Conservation (phyloP, 2,113 vertebrate species). For the Tenebrosternarchus preto region DNA sequence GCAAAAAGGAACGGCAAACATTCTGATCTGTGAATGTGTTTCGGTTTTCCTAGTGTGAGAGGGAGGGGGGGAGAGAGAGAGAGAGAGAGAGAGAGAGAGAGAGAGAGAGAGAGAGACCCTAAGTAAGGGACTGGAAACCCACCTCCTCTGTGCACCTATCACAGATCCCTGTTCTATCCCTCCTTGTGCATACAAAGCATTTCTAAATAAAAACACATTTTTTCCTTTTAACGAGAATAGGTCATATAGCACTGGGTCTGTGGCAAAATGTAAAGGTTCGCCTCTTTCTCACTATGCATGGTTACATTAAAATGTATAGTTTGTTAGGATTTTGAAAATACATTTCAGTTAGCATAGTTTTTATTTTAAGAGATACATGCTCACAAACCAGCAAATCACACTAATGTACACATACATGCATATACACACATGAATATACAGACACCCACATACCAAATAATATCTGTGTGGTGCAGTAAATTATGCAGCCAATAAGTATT, state of each 20-base stretch:
- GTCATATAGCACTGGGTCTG: background rate
- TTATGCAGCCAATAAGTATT: too few relatives aligned
- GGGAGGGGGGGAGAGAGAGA: constrained; percentile 9
- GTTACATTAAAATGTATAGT: constrained; percentile 35
- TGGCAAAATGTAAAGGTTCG: background rate
- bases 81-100: background rate
- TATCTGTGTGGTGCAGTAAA: too few relatives aligned
- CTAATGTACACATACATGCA: too few relatives aligned
- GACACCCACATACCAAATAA: background rate
- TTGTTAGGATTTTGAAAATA: background rate
- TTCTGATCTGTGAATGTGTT: background rate
- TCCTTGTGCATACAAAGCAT: constrained; percentile 41
- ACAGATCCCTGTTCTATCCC: constrained; percentile 45
- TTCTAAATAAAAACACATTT: constrained; percentile 43
- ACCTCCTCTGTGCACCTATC: constrained; percentile 62
- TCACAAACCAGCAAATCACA: too few relatives aligned
- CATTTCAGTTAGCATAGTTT: background rate
- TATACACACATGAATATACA: too few relatives aligned
- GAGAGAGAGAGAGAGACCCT: background rate
- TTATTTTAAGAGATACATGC: too few relatives aligned
- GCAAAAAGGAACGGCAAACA: background rate
- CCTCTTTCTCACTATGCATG: too few relatives aligned
- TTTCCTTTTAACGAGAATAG: background rate
- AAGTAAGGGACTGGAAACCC: constrained; percentile 25
- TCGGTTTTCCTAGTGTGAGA: too few relatives aligned